phyloP scores from a whole-genome alignment of 2,888 invertebrate genomes.

The Pheosia gnoma region DNA sequence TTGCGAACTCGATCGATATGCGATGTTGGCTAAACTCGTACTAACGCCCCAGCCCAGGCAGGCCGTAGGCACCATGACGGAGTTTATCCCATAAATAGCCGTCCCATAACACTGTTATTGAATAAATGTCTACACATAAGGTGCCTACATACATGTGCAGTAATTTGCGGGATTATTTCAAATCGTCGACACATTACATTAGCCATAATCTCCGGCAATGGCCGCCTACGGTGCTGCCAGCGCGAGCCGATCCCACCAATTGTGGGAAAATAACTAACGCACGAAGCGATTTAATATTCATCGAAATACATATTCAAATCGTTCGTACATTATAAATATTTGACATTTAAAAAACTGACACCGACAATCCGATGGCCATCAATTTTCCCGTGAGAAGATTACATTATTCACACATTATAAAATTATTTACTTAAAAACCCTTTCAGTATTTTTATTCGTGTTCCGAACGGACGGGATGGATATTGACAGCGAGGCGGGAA shows the following conservation, averaged over 20 bases:
- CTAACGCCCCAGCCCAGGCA: too few species aligned
- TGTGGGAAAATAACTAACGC: constrained; percentile 50
- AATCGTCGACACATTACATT: constrained; percentile 80
- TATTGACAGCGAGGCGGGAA: constrained; percentile 68
- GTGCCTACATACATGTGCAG: constrained; percentile 53
- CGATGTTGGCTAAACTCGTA: too few species aligned
- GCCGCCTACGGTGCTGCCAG: constrained; percentile 67
- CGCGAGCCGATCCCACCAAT: constrained; percentile 43
- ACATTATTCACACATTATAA: constrained; percentile 46
- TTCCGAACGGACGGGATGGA: constrained; percentile 49
- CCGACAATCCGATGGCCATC: constrained; percentile 29
- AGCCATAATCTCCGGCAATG: constrained; percentile 78
- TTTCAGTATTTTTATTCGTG: constrained; percentile 51
- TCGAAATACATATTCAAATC: constrained; percentile 25
- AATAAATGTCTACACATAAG: constrained; percentile 66
- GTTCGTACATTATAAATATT: constrained; percentile 27
- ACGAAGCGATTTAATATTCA: constrained; percentile 38
- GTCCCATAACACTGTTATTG: constrained; percentile 49
- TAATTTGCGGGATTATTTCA: constrained; percentile 81
- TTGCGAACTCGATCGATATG: too few species aligned
- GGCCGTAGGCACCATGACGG: background rate
- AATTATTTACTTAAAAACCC: constrained; percentile 51
- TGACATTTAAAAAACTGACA: constrained; percentile 36
- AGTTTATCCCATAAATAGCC: constrained; percentile 32
- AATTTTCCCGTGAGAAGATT: constrained; percentile 41